phyloP scores from a whole-genome alignment of 2,113 vertebrate species.

The Hemiprocne comata region DNA sequence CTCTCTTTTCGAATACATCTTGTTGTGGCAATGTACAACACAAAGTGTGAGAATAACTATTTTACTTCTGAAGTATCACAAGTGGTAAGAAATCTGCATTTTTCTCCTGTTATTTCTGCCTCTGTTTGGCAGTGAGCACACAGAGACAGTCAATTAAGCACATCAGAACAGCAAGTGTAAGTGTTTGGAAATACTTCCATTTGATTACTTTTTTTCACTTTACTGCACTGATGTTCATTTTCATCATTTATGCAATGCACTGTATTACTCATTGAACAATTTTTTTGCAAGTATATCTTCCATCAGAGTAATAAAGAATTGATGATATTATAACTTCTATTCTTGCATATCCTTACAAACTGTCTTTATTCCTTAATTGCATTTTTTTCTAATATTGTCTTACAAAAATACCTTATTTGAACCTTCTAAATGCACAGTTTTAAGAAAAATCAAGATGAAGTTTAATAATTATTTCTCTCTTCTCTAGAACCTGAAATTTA shows the following conservation, averaged over 20 bases:
- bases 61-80: no score
- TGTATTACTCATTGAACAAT: not conserved
- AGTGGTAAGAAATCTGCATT: no score
- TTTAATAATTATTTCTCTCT: not conserved
- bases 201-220: not conserved
- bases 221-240: not conserved
- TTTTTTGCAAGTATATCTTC: not conserved
- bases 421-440: not conserved
- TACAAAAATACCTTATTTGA: not conserved
- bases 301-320: not conserved
- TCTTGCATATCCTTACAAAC: not conserved
- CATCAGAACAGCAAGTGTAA: not conserved
- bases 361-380: not conserved
- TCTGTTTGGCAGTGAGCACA: not conserved
- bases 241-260: not conserved
- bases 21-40: no score
- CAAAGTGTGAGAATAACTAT: no score
- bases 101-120: no score
- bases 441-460: not conserved
- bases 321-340: not conserved
- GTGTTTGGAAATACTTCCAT: not conserved
- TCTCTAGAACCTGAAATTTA: not conserved
- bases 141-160: not conserved
- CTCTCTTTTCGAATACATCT: no score
- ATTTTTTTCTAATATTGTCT: not conserved